Evolutionary conservation across 1,140 invertebrate genomes (phyloP).

Genomic region (Macrobrachium nipponense): DNA sequence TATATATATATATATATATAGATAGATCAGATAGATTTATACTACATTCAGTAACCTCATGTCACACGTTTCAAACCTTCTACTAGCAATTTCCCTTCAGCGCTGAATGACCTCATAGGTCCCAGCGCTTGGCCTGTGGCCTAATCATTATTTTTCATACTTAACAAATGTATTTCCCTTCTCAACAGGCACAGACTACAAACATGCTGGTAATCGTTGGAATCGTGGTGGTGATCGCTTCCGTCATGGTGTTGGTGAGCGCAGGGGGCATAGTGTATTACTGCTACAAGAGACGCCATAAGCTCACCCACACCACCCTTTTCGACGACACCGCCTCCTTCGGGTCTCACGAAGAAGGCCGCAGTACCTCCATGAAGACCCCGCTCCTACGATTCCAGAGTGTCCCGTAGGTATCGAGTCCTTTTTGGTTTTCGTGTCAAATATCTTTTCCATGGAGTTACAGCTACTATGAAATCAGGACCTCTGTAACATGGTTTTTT

Average conservation of each 20-base stretch:
- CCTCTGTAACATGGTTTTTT: no score
- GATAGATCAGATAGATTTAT: no score
- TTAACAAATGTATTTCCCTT: not conserved
- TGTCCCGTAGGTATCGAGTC: slow-evolving; percentile 23
- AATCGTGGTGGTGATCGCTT: slow-evolving; percentile 5
- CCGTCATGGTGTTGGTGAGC: slow-evolving; percentile 23
- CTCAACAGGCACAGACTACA: no score
- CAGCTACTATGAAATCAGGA: no score
- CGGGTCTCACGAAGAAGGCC: slow-evolving; percentile 26
- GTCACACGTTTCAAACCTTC: no score
- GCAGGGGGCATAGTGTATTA: slow-evolving; percentile 9
- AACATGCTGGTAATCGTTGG: not conserved
- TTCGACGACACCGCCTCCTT: slow-evolving; percentile 47
- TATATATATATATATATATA: no score
- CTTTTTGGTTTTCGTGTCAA: not conserved
- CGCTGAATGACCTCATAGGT: no score
- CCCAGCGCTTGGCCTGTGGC: no score
- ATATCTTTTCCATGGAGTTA: no score
- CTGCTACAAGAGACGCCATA: slow-evolving; percentile 24
- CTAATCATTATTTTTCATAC: no score
- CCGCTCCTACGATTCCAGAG: slow-evolving; percentile 50
- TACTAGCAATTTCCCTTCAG: no score
- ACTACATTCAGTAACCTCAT: no score
- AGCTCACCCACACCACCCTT: slow-evolving; percentile 35
- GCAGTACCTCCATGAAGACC: slow-evolving; percentile 29